Evolutionary conservation across 2,888 invertebrate species (phyloP).

Genomic region (Lithophane semibrunnea): DNA sequence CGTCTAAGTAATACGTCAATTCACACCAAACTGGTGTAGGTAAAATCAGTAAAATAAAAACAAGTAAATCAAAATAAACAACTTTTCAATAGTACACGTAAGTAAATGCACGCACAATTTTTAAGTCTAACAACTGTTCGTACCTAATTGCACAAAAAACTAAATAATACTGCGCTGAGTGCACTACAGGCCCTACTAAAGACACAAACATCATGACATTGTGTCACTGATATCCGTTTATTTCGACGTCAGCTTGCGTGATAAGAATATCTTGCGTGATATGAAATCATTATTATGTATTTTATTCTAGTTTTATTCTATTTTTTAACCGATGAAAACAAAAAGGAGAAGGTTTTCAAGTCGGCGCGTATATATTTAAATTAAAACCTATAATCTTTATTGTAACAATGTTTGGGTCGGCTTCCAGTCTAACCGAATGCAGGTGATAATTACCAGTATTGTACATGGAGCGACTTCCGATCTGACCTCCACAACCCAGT

Average conservation of each 20-base stretch:
- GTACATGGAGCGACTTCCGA: no score
- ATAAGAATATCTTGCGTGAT: slow-evolving; percentile 44
- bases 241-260: slow-evolving; percentile 25
- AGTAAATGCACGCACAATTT: background rate
- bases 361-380: no score
- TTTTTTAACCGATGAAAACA: background rate
- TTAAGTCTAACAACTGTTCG: background rate
- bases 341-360: no score
- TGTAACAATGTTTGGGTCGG: no score
- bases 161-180: background rate
- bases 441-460: no score
- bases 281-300: slow-evolving; percentile 16
- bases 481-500: no score
- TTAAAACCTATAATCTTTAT: background rate
- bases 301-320: background rate
- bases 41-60: background rate
- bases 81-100: background rate
- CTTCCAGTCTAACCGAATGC: no score
- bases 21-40: background rate
- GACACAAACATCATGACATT: no score
- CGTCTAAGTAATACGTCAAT: background rate
- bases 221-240: background rate
- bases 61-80: background rate
- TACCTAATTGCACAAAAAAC: background rate
- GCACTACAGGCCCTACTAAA: background rate